Evolutionary conservation across 1,140 invertebrate species (phyloP).

Genomic region (Nephotettix cincticeps): DNA sequence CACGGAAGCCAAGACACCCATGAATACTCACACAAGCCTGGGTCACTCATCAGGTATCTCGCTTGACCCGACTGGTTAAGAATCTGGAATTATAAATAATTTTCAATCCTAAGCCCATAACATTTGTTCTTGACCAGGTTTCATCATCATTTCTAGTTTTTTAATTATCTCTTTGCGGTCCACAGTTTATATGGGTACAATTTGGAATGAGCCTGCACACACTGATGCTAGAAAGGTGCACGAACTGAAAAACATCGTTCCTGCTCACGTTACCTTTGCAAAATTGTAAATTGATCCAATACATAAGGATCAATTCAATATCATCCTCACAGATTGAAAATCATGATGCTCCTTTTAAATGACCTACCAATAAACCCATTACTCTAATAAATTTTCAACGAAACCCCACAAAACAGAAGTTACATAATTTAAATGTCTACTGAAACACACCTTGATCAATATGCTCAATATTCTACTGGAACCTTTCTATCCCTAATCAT

Average conservation of each 20-base stretch:
- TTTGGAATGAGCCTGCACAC: background rate
- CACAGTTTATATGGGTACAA: background rate
- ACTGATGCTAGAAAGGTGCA: background rate
- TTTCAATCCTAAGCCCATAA: background rate
- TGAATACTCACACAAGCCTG: background rate
- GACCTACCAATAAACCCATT: no score
- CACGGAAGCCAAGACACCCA: slow-evolving; percentile 13
- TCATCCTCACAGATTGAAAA: no score
- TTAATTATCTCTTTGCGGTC: background rate
- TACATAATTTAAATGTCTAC: no score
- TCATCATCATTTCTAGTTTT: background rate
- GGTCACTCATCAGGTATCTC: slow-evolving; percentile 1
- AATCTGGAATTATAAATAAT: background rate
- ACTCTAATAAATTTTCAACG: no score
- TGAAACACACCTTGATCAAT: no score
- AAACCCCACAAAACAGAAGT: background rate
- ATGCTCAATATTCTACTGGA: no score
- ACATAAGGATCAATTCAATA: background rate
- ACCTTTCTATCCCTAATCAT: no score
- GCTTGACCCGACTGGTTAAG: background rate
- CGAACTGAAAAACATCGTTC: background rate
- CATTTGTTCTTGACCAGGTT: background rate
- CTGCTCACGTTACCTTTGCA: background rate
- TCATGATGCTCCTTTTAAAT: no score
- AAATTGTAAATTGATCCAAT: background rate